Evolutionary conservation across 1,140 invertebrate species (phyloP).

Genomic region (Psix sp.): DNA sequence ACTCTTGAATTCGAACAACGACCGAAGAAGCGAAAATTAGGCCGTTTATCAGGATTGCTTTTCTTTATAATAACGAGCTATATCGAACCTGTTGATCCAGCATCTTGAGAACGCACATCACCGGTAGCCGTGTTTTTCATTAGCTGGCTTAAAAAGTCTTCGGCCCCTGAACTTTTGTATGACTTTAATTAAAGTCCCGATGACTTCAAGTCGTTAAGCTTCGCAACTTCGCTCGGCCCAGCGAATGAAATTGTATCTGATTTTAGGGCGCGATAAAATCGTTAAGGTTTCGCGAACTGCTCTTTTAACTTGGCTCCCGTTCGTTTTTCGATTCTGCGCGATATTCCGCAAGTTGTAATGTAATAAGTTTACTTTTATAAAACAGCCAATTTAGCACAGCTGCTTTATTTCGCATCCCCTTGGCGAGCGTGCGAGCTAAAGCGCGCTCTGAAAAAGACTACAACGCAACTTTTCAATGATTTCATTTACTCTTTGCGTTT

Average conservation of each 20-base stretch:
- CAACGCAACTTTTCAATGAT: constrained; percentile 63
- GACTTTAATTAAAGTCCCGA: constrained; percentile 60
- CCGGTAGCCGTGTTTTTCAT: constrained; percentile 46
- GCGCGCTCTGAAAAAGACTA: constrained; percentile 9
- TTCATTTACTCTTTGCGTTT: constrained; percentile 64
- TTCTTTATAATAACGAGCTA: constrained; percentile 21
- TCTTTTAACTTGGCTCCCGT: constrained; percentile 35
- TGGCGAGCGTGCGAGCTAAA: constrained; percentile 4
- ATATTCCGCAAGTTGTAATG: constrained; percentile 57
- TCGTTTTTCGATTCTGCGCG: constrained; percentile 47
- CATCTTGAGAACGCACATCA: constrained; percentile 30
- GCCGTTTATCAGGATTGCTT: constrained; percentile 26
- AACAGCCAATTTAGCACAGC: constrained; percentile 66
- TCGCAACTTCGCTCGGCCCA: constrained; percentile 46
- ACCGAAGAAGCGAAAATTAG: too few species aligned
- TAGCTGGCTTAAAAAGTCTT: constrained; percentile 52
- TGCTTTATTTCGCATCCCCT: constrained; percentile 62
- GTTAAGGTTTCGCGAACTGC: constrained; percentile 55
- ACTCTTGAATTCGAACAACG: neutral
- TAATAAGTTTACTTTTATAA: constrained; percentile 67
- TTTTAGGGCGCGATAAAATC: constrained; percentile 60
- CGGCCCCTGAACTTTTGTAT: constrained; percentile 35
- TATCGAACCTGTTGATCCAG: constrained; percentile 56
- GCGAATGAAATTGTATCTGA: constrained; percentile 57
- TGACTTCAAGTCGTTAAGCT: constrained; percentile 55